Conservation (phyloP, 2,888 invertebrate genomes). For the Ecdyonurus torrentis region DNA sequence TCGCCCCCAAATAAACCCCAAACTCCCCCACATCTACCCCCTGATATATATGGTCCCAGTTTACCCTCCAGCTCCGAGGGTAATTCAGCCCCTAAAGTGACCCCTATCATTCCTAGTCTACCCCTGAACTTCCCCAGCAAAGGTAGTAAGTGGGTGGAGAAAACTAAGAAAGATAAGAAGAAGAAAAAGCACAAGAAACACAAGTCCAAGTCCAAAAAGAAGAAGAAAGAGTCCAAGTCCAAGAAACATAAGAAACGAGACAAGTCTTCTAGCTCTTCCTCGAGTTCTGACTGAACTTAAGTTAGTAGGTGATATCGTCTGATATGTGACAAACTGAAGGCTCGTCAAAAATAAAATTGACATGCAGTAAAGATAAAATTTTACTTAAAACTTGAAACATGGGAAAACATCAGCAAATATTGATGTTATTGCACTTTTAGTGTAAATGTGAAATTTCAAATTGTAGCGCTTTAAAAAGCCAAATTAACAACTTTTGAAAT, state of each 20-base stretch:
- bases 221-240: conserved; percentile 21
- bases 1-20: not conserved
- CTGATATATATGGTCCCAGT: not conserved
- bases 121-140: conserved; percentile 18
- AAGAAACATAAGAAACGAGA: conserved; percentile 16
- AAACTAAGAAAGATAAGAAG: conserved; percentile 21
- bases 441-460: too few relatives aligned
- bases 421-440: too few relatives aligned
- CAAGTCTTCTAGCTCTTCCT: not conserved
- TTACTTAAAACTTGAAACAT: too few relatives aligned
- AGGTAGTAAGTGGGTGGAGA: conserved; percentile 36
- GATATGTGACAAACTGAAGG: not conserved
- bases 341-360: too few relatives aligned
- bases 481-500: too few relatives aligned
- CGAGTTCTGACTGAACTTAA: not conserved
- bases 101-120: too few relatives aligned
- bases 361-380: too few relatives aligned
- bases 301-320: not conserved
- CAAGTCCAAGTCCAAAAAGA: conserved; percentile 23
- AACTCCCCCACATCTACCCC: not conserved
- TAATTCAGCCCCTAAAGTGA: not conserved
- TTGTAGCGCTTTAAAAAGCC: too few relatives aligned
- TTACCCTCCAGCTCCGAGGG: not conserved
- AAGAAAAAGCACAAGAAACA: conserved; percentile 19
- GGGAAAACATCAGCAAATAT: too few relatives aligned